These are phyloP conservation scores for Periparus ater DNA, from an alignment of 2,797 vertebrate genomes.

Conservation along the genomic window DNA sequence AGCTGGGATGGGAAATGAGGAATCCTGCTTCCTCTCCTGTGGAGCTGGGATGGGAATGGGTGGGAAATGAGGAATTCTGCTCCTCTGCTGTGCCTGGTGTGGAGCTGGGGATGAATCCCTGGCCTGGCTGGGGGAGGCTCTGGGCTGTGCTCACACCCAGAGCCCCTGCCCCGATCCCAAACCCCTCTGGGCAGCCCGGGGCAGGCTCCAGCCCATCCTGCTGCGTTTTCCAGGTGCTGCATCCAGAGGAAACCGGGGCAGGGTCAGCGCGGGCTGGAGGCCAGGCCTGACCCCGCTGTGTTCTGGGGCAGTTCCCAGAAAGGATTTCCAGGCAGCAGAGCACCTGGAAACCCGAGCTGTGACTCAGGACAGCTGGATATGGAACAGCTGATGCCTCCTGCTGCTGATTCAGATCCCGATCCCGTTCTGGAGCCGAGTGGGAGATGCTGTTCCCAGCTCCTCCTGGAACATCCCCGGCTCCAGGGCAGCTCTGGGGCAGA, in stretches of 20 bases:
- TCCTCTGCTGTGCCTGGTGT: not conserved
- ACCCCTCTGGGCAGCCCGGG: rapidly evolving
- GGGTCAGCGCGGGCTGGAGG: not conserved
- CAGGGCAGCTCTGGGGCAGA: not conserved
- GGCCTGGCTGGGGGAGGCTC: rapidly evolving
- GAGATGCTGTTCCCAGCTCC: not conserved
- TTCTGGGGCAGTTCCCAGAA: slow-evolving; percentile 19
- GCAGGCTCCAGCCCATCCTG: rapidly evolving
- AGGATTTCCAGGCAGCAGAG: not conserved
- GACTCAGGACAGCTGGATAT: not conserved
- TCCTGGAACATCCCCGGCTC: not conserved
- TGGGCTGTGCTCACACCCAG: rapidly evolving
- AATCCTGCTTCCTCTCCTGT: rapidly evolving
- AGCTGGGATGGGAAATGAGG: not conserved
- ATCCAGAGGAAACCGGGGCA: not conserved
- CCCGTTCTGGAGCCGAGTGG: not conserved
- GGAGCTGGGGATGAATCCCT: rapidly evolving
- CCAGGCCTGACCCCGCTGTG: not conserved
- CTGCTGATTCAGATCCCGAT: not conserved
- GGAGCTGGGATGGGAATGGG: not conserved
- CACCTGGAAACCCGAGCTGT: not conserved
- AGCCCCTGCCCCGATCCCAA: not conserved
- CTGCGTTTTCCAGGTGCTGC: no score
- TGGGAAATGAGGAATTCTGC: rapidly evolving
- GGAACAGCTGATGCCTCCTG: not conserved